phyloP scores from a whole-genome alignment of 2,888 invertebrate genomes.

The Augiades crinisus region DNA sequence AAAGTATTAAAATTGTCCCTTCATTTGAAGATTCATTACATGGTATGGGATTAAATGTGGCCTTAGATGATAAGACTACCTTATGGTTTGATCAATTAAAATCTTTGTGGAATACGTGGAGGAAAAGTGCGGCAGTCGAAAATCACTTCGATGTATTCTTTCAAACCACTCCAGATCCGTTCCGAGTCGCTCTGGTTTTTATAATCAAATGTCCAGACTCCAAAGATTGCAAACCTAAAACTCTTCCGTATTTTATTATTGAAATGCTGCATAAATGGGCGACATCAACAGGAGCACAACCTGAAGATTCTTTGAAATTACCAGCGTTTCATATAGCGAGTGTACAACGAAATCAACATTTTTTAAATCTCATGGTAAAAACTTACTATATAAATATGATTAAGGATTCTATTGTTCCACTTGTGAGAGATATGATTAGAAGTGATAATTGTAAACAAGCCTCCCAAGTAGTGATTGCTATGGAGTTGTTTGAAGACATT shows the following conservation, averaged over 20 bases:
- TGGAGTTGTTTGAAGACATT: slow-evolving; percentile 85
- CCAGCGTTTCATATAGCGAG: slow-evolving; percentile 87
- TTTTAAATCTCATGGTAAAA: slow-evolving; percentile 83
- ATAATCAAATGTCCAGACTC: slow-evolving; percentile 83
- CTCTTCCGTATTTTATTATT: slow-evolving; percentile 83
- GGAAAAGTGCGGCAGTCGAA: slow-evolving; percentile 77
- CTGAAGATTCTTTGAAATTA: slow-evolving; percentile 82
- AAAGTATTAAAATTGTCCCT: slow-evolving; percentile 72
- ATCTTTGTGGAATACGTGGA: slow-evolving; percentile 74
- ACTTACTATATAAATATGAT: slow-evolving; percentile 84
- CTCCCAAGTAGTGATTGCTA: slow-evolving; percentile 84
- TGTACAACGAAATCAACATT: slow-evolving; percentile 83
- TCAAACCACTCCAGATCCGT: slow-evolving; percentile 79
- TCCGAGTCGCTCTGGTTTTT: slow-evolving; percentile 80
- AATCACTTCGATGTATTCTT: slow-evolving; percentile 73
- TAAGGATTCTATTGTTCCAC: slow-evolving; percentile 82
- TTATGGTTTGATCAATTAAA: slow-evolving; percentile 70
- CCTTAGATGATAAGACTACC: slow-evolving; percentile 58
- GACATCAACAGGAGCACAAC: slow-evolving; percentile 49
- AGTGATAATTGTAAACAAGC: slow-evolving; percentile 86
- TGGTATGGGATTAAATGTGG: slow-evolving; percentile 61
- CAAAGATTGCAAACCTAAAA: slow-evolving; percentile 82
- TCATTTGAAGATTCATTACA: slow-evolving; percentile 66
- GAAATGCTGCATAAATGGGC: slow-evolving; percentile 82
- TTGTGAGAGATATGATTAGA: slow-evolving; percentile 78